Evolutionary conservation across 2,113 vertebrate species (phyloP), one percentile per base, ranked within the genome.

Genomic region (Pterophyllum scalare): DNA sequence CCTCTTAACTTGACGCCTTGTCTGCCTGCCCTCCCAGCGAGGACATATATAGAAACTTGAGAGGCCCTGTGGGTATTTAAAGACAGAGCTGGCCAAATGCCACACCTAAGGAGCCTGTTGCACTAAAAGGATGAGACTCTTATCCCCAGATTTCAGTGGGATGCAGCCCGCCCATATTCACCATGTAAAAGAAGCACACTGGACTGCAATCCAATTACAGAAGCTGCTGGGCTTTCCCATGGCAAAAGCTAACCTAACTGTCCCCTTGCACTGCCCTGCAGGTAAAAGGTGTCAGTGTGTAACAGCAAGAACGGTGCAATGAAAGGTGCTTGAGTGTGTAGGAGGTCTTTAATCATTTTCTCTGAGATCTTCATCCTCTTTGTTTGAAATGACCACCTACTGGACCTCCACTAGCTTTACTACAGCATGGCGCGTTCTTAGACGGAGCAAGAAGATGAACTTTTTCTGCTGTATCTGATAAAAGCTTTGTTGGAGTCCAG

Each of bases 111-210:
- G 56, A 90, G 87, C 82, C 76, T 87, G 84, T 72, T 33, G 75
- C 52, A 82, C 87, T 91, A 84, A 94, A 90, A 52, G 90, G 88
- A 91, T 91, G 89, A 93, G 43, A 81, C 70, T 82, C 86, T 94
- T 85, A 94, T 91, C 85, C 77, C 80, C 79, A 89, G 91, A 84
- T 90, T 84, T 83, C 83, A 76, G 81, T 40, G 80, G 77, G 81
- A 82, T 49, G 6, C 12, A 11, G 54, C 79, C 87, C 67, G 57
- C 80, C 84, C 77, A 78, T 46, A 49, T 24, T 62, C 61, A 43
- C 82, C 64, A 65, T 57, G 58, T 61, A 43, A 78, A 40, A 33
- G 87, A 78, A 64, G 56, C 86, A 81, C 90, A 72, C 81, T 52
- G 46, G 64, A 89, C 81, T 14, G 4, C 58, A 92, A 94, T 92